phyloP scores from a whole-genome alignment of 2,113 vertebrate species.

The Mirza zaza region DNA sequence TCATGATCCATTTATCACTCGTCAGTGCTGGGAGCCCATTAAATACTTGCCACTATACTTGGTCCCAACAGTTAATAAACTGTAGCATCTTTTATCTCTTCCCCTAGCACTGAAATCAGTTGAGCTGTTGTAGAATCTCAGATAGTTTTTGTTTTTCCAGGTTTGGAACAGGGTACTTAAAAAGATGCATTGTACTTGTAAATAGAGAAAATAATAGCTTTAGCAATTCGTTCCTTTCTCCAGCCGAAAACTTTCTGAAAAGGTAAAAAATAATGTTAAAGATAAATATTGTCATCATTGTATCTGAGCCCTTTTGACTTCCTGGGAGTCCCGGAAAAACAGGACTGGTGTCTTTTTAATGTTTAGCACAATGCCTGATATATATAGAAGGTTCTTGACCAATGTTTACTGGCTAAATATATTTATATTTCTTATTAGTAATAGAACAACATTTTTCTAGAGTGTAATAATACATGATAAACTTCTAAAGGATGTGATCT shows the following conservation, averaged over 20 bases:
- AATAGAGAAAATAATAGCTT: background rate
- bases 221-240: background rate
- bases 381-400: background rate
- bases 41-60: background rate
- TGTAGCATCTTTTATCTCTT: constrained; percentile 21
- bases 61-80: constrained; percentile 1
- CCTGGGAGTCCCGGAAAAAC: background rate
- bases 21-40: background rate
- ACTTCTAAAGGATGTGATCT: background rate
- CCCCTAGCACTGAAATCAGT: background rate
- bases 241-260: background rate
- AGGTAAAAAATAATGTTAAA: constrained; percentile 1
- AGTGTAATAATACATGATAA: background rate
- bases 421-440: constrained; percentile 17
- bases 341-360: constrained; percentile 9
- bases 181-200: background rate
- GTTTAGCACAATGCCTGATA: background rate
- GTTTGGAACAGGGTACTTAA: background rate
- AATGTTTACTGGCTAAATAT: background rate
- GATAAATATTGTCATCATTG: background rate
- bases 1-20: constrained; percentile 30
- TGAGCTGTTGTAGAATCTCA: background rate
- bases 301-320: background rate
- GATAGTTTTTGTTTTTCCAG: background rate
- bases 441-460: background rate